Base-by-base conservation (phyloP, 2,113 vertebrate species). In the Pyxicephalus adspersus region DNA sequence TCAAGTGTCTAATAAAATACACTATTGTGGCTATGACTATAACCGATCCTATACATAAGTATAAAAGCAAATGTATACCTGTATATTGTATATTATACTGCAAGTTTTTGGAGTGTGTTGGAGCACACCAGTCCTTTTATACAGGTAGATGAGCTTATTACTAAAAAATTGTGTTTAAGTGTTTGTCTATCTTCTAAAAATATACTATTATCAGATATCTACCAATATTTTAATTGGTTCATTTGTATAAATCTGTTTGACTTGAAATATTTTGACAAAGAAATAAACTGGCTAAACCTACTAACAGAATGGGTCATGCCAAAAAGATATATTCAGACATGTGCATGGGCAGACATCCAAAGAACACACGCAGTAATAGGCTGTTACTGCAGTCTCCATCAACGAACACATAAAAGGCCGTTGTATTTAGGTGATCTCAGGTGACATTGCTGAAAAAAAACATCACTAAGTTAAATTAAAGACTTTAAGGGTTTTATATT, bases 321-420 rank as follows among this genome's bases (percentile, higher is more conserved):
- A 81, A 74, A 38, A 55, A 50, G 25, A 70, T 80, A 79, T 57
- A 78, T 78, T 57, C n/a, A 57, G 60, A n/a, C 68, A 65, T 50
- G 50, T 26, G 22, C n/a, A 31, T 45, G 61, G 79, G 79, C 70
- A 57, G 29, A 26, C 61, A 54, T 57, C 70, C 79, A 81, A 81
- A 64, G 3, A 81, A 34, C 74, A 65, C 50, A 81, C 26, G 60
- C 22, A 15, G 45, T 65, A 64, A 81, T 81, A 74, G 65, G 17
- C 68, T 50, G 65, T 66, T 50, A 57, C 20, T 55, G n/a, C 38
- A 72, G 38, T 72, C 29, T 18, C 28, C 65, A 61, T 81, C 50
- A 74, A 81, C 74, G 79, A 66, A 55, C 5, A 29, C 45, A 71
- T 51, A 64, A 64, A 64, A 28, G 65, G 16, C 16, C 54, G 61